phyloP scores from a whole-genome alignment of 1,140 invertebrate genomes.

The Pseudomyrmex gracilis region DNA sequence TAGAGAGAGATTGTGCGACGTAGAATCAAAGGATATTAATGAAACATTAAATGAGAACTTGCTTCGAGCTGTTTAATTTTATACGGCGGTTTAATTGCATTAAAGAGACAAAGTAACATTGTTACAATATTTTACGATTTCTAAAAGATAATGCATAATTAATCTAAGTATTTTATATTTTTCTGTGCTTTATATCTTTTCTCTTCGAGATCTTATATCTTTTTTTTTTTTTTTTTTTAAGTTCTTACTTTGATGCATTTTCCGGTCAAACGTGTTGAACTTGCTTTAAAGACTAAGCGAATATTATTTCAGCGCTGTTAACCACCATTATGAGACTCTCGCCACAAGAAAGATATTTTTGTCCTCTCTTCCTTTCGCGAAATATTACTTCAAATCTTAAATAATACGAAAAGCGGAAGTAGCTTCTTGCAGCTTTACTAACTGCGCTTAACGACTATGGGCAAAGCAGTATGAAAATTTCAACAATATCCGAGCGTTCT shows the following conservation, averaged over 20 bases:
- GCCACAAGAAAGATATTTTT: conserved; percentile 2
- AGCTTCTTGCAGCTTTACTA: not conserved
- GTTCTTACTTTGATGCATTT: conserved; percentile 22
- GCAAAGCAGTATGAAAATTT: conserved; percentile 22
- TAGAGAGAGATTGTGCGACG: too few species aligned
- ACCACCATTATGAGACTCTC: conserved; percentile 44
- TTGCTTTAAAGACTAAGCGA: conserved; percentile 34
- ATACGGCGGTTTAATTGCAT: not conserved
- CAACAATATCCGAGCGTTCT: not conserved
- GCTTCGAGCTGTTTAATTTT: not conserved
- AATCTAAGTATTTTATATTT: conserved; percentile 7
- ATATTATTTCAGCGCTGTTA: conserved; percentile 45
- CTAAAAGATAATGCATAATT: not conserved
- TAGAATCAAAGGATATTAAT: too few species aligned
- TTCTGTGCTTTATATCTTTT: not conserved
- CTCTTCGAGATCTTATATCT: not conserved
- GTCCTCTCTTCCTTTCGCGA: not conserved
- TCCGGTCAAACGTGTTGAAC: not conserved
- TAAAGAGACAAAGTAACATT: not conserved
- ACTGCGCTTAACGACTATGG: not conserved
- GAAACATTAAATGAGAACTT: not conserved
- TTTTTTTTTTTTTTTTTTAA: not conserved
- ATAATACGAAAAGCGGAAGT: conserved; percentile 15
- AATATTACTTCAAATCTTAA: conserved; percentile 42
- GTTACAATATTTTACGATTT: not conserved